Conservation (phyloP, 2,113 vertebrate genomes). For the Engystomops pustulosus region DNA sequence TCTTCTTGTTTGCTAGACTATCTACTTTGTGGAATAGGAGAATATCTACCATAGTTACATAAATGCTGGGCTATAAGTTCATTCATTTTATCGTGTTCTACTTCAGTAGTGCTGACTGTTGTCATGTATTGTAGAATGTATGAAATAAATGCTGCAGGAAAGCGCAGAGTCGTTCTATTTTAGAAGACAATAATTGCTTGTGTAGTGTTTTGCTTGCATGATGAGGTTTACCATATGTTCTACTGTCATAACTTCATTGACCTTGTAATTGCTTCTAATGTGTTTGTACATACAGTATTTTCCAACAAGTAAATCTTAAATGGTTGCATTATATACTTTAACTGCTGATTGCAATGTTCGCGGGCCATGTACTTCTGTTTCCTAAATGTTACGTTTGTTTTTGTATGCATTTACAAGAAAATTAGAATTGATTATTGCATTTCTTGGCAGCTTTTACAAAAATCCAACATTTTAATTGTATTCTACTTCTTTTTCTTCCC, state of each 20-base stretch:
- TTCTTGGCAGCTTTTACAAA: constrained; percentile 41
- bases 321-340: not conserved
- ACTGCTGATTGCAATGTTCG: not conserved
- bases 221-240: constrained; percentile 36
- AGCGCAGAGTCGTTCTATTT: not conserved
- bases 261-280: constrained; percentile 44
- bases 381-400: constrained; percentile 19
- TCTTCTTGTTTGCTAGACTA: too few relatives aligned
- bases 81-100: not conserved
- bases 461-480: constrained; percentile 49
- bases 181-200: constrained; percentile 1
- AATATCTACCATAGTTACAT: too few relatives aligned
- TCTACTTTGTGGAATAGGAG: too few relatives aligned
- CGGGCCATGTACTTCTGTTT: not conserved
- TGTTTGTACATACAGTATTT: not conserved
- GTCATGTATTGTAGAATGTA: not conserved
- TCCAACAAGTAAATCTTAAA: not conserved
- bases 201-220: constrained; percentile 15
- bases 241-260: constrained; percentile 31
- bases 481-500: constrained; percentile 57
- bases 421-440: constrained; percentile 52
- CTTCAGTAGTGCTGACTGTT: not conserved
- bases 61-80: not conserved
- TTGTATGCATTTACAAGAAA: constrained; percentile 43
- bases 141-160: not conserved